A percentile compares a stretch with the other conserved stretches of the same genome.
Evolutionary conservation across 2,888 invertebrate genomes (phyloP).

Genomic region (Phortica okadai): DNA sequence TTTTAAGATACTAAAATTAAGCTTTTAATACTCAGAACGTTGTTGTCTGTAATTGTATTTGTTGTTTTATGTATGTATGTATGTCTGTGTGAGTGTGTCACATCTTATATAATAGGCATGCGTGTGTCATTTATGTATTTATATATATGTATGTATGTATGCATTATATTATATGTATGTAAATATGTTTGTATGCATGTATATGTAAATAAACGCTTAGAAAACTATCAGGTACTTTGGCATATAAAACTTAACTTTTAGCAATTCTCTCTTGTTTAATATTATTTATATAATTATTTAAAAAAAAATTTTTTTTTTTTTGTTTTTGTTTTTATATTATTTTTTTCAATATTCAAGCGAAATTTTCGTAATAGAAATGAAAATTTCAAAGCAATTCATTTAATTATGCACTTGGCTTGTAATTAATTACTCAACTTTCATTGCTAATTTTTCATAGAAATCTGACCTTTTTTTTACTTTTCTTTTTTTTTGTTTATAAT

Average conservation of each 20-base stretch:
- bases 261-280: slow-evolving; percentile 4
- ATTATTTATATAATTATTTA: not conserved
- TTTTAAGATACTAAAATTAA: slow-evolving; percentile 12
- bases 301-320: slow-evolving; percentile 11
- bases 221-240: slow-evolving; percentile 74
- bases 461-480: too few species aligned
- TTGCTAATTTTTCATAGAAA: not conserved
- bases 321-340: slow-evolving; percentile 11
- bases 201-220: slow-evolving; percentile 49
- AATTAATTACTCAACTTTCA: not conserved
- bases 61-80: not conserved
- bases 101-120: too few species aligned
- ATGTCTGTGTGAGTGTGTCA: not conserved
- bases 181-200: not conserved
- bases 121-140: not conserved
- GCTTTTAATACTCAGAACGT: slow-evolving; percentile 15
- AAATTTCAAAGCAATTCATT: too few species aligned
- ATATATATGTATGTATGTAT: not conserved
- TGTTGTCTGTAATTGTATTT: not conserved
- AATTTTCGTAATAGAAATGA: too few species aligned
- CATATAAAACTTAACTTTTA: slow-evolving; percentile 50
- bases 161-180: not conserved
- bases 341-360: not conserved
- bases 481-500: not conserved
- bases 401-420: too few species aligned